Base-by-base conservation (phyloP, 30 jellyfish, hydroid and myxozoan species). In the Turritopsis rubra region DNA sequence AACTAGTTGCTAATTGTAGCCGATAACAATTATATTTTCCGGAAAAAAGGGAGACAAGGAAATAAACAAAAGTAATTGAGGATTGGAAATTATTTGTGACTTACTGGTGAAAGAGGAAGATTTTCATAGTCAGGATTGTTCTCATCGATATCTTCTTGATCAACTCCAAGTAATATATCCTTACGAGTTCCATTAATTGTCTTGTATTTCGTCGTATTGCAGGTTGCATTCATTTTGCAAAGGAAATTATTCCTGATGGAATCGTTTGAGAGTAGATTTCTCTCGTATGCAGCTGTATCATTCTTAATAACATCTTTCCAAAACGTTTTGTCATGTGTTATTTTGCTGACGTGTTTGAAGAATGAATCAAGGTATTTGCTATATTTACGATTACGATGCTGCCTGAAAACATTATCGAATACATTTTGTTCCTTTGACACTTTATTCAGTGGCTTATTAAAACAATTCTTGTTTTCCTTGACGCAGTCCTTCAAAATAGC, bases 251-350 rank as follows among this genome's bases (percentile, higher is more conserved):
- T 41, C 9, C 60, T 13, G 60, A 41, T 13, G 13, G 60, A 41
- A 13, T 41, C 60, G 60, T 41, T 41, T 5, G 60, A 41, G 5
- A 13, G 60, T 3, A 41, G 60, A 41, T 41, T 13, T 41, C 60
- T 41, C 60, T 13, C 60, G 60, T 41, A 41, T 13, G 60, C 13
- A 3, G 60, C 13, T 13, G 60, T 41, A 13, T 41, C 60, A 3
- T 13, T 41, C 13, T 13, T 13, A 41, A 41, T 13, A 22, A 28
- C 72, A 76, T 76, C 28, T 76, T 76, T 76, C 84, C 84, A 76
- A 54, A 76, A 76, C 84, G 24, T 68, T 28, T 65, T 78, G 16
- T 76, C 66, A 28, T 76, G 84, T 23, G 84, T 76, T 28, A 76
- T 76, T 76, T 76, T n/a, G 28, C 54, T 65, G 23, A 76, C 84